Evolutionary conservation across 2,888 invertebrate genomes (phyloP).

Genomic region (Ommatoiulus sabulosus): DNA sequence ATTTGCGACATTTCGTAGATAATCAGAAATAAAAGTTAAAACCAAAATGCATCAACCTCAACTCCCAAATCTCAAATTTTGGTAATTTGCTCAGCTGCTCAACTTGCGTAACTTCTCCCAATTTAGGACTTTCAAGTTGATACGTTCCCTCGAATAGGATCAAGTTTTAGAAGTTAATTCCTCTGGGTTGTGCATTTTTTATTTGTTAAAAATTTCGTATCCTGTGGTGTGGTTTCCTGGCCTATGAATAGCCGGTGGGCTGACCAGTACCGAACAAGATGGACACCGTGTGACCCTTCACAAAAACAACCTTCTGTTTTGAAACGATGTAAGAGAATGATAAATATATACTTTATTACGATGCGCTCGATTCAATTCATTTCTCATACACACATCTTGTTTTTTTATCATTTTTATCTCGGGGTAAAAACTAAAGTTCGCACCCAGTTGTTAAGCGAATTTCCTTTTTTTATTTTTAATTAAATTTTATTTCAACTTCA

Average conservation of each 20-base stretch:
- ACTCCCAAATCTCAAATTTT: too few species aligned
- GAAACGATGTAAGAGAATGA: not conserved
- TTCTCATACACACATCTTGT: not conserved
- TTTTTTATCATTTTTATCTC: constrained; percentile 27
- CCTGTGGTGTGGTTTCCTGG: constrained; percentile 13
- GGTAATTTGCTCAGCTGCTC: too few species aligned
- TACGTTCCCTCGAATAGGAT: too few species aligned
- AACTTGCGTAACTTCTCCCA: too few species aligned
- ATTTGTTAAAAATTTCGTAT: not conserved
- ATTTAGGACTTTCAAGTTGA: too few species aligned
- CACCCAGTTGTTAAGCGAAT: constrained; percentile 28
- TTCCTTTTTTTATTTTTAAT: constrained; percentile 17
- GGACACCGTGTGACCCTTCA: not conserved
- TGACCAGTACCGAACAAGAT: constrained; percentile 5
- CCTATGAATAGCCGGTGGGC: not conserved
- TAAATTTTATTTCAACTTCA: constrained; percentile 6
- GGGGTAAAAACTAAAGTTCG: constrained; percentile 25
- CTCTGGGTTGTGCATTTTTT: not conserved
- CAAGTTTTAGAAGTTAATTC: not conserved
- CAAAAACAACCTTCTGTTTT: not conserved
- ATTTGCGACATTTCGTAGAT: too few species aligned
- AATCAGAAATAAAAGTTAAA: too few species aligned
- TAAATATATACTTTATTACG: not conserved
- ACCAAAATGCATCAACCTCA: too few species aligned
- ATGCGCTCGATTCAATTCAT: constrained; percentile 1